These are phyloP conservation scores for Ethmia dodecea DNA, from an alignment of 2,888 invertebrate genomes.

Conservation along the genomic window DNA sequence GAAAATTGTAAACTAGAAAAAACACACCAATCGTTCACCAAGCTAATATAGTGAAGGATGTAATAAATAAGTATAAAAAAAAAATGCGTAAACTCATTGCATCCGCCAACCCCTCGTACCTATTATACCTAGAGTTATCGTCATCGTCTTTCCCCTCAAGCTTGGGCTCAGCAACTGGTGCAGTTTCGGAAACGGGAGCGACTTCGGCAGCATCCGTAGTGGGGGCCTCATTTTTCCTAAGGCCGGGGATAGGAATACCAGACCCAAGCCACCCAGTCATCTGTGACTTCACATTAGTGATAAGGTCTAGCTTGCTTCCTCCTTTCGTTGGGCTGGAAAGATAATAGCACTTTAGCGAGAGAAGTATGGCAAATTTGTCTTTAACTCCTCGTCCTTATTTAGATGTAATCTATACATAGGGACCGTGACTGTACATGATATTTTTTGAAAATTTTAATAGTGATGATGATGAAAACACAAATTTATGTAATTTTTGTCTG, in stretches of 20 bases:
- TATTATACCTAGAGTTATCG: constrained; percentile 91
- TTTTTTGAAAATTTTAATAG: too few species aligned
- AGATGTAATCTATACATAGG: too few species aligned
- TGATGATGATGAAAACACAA: too few species aligned
- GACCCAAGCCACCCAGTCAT: constrained; percentile 91
- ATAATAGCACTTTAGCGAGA: too few species aligned
- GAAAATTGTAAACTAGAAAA: constrained; percentile 5
- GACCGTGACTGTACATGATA: too few species aligned
- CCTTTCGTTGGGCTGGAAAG: constrained; percentile 82
- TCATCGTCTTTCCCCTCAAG: constrained; percentile 84
- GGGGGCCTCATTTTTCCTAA: constrained; percentile 81
- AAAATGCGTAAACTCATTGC: constrained; percentile 61
- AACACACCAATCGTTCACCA: constrained; percentile 7
- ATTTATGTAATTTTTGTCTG: too few species aligned
- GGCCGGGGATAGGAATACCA: constrained; percentile 85
- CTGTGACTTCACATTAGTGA: constrained; percentile 91
- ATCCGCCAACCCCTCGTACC: constrained; percentile 81
- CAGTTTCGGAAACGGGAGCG: constrained; percentile 56
- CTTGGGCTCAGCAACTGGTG: constrained; percentile 52
- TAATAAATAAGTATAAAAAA: constrained; percentile 18
- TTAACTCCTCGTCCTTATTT: too few species aligned
- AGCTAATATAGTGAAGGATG: constrained; percentile 1
- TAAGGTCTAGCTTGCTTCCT: constrained; percentile 86
- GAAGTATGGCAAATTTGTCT: too few species aligned
- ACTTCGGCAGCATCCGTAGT: constrained; percentile 63